Base-by-base conservation (phyloP, 1,140 invertebrate genomes). In the Achatina immaculata region DNA sequence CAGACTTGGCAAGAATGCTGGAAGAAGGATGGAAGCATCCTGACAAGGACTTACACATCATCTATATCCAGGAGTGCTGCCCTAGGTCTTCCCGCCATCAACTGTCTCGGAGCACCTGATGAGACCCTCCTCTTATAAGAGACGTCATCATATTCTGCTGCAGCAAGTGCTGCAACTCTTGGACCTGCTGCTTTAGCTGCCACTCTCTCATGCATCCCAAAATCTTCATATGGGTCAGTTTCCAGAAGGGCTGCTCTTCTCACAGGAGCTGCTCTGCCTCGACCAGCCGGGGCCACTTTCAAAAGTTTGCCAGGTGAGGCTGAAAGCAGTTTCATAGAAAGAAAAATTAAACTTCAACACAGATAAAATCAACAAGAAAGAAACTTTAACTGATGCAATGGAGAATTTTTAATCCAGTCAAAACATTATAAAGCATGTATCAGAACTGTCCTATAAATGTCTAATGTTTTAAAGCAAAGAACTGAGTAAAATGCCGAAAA, bases 141-240 rank as follows among this genome's bases (percentile, higher is more conserved):
- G n/a, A 43, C 69, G 1, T 42, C 69, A 11, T 40, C 69, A 45
- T 72, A 72, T 2, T 28, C 69, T 7, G 69, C 3, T 72, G 69
- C 11, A 11, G 69, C 38, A 24, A 19, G 6, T 36, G 28, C 51
- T 11, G 11, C 51, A 55, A 4, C 65, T 36, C n/a, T 68, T 24
- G n/a, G n/a, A 11, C 38, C 36, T 72, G 69, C n/a, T 14, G 69
- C 38, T 9, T 14, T 6, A 68, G 34, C n/a, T n/a, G n/a, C n/a
- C n/a, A n/a, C 28, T 36, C 65, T 68, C n/a, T 68, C 65, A 68
- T 68, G 36, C 65, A 68, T 68, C n/a, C 31, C 34, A n/a, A 3
- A 6, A 36, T 43, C 69, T 72, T 72, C 38, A 42, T 72, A 72
- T 28, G 69, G 69, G n/a, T 72, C 69, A 16, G 69, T 1, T 45